A percentile compares a stretch with the other conserved stretches of the same genome.
These are phyloP conservation scores for Tachypleus tridentatus DNA, from an alignment of 1,140 invertebrate genomes.

Conservation along the genomic window DNA sequence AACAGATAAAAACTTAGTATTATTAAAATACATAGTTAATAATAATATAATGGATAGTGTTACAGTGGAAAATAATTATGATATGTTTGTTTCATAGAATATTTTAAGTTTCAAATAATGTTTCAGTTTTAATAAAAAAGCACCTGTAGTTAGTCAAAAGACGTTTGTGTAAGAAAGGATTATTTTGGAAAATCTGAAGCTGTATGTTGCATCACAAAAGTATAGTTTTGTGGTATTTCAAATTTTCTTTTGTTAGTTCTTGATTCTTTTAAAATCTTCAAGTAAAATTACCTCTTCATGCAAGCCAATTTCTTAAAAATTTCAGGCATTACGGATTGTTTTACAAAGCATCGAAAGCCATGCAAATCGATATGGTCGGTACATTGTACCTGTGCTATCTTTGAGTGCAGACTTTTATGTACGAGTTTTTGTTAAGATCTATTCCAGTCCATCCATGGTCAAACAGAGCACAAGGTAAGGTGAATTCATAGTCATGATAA, in stretches of 20 bases:
- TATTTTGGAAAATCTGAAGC: neutral
- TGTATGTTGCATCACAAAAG: neutral
- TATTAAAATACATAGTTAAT: too few relatives aligned
- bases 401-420: constrained; percentile 96
- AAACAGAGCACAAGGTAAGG: constrained; percentile 66
- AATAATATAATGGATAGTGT: too few relatives aligned
- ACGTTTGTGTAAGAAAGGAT: too few relatives aligned
- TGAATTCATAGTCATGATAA: neutral
- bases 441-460: constrained; percentile 60
- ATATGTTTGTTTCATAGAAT: too few relatives aligned
- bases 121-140: too few relatives aligned
- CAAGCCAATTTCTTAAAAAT: constrained; percentile 9
- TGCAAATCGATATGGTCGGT: constrained; percentile 83
- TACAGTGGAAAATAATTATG: too few relatives aligned
- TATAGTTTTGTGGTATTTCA: neutral
- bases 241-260: neutral
- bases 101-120: too few relatives aligned
- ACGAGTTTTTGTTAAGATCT: constrained; percentile 80
- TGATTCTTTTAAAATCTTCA: neutral
- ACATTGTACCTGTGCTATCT: constrained; percentile 80
- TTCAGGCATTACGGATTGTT: constrained; percentile 75
- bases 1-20: too few relatives aligned
- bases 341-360: constrained; percentile 79
- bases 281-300: too few relatives aligned
- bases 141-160: too few relatives aligned